A percentile compares a stretch with the other conserved stretches of the same genome.
These are phyloP conservation scores for Pelecanus crispus DNA, from an alignment of 2,113 vertebrate genomes.

Conservation along the genomic window DNA sequence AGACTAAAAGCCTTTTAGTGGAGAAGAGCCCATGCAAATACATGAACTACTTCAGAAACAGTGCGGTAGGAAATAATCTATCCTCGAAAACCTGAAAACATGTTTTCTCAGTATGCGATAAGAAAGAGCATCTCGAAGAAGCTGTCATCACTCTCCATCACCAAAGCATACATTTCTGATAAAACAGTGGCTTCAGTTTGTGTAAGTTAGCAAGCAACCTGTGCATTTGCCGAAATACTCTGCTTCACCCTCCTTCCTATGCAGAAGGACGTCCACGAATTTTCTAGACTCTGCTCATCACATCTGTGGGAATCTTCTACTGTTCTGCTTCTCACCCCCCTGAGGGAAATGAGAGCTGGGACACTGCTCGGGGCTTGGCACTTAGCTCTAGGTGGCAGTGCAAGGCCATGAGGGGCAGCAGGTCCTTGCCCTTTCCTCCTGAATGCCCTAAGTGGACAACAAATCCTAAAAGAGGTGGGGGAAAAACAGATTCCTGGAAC, in stretches of 20 bases:
- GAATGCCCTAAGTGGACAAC: fast-evolving
- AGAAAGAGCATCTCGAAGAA: not conserved
- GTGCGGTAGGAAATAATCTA: not conserved
- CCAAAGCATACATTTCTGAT: not conserved
- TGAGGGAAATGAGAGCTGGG: not conserved
- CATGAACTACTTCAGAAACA: not conserved
- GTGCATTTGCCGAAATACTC: fast-evolving
- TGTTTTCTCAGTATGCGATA: not conserved
- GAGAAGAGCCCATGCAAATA: not conserved
- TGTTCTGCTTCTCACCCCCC: not conserved
- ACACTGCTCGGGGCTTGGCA: not conserved
- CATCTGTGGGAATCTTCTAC: too few species aligned
- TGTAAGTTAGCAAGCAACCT: fast-evolving
- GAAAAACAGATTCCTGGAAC: fast-evolving
- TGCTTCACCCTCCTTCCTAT: not conserved
- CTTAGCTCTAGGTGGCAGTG: not conserved
- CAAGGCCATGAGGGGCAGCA: conserved; percentile 19
- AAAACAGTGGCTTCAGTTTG: not conserved
- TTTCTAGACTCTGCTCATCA: not conserved
- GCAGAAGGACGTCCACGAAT: not conserved
- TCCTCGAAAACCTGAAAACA: not conserved
- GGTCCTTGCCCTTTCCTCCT: not conserved
- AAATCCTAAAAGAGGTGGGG: not conserved
- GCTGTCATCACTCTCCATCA: not conserved
- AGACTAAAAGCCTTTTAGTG: not conserved